A percentile compares a stretch with the other conserved stretches of the same genome.
Evolutionary conservation across 2,797 vertebrate species (phyloP).

Genomic region (Chanos chanos): DNA sequence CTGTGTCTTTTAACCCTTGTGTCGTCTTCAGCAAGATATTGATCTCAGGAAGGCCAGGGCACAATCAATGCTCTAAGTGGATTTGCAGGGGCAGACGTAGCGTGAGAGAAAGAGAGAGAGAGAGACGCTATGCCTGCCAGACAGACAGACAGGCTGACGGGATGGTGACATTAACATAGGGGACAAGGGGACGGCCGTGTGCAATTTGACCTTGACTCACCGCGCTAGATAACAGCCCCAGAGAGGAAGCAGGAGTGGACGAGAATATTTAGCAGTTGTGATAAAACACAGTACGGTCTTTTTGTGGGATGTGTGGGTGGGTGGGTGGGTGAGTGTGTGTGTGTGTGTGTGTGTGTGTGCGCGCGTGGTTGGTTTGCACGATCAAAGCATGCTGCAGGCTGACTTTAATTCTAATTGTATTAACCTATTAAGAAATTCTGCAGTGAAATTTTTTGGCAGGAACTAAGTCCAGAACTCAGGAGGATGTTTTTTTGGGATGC

Average conservation of each 20-base stretch:
- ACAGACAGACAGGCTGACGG: conserved; percentile 57
- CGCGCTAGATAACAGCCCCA: background rate
- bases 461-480: too few relatives aligned
- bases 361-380: too few relatives aligned
- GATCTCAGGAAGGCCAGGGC: conserved; percentile 22
- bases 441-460: too few relatives aligned
- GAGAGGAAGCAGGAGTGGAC: background rate
- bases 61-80: conserved; percentile 41
- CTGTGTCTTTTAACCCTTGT: conserved; percentile 19
- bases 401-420: too few relatives aligned
- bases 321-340: too few relatives aligned
- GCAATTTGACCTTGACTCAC: conserved; percentile 29
- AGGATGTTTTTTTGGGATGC: too few relatives aligned
- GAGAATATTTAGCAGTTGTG: background rate
- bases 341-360: too few relatives aligned
- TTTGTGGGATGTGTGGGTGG: too few relatives aligned
- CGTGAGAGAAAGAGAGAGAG: background rate
- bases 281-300: too few relatives aligned
- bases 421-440: too few relatives aligned
- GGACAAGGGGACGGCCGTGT: conserved; percentile 21
- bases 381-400: too few relatives aligned
- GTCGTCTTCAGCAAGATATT: conserved; percentile 29
- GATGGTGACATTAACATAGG: conserved; percentile 62
- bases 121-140: background rate
- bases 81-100: conserved; percentile 25